Evolutionary conservation across 1,140 invertebrate species (phyloP).

Genomic region (Brachionus paranguensis): DNA sequence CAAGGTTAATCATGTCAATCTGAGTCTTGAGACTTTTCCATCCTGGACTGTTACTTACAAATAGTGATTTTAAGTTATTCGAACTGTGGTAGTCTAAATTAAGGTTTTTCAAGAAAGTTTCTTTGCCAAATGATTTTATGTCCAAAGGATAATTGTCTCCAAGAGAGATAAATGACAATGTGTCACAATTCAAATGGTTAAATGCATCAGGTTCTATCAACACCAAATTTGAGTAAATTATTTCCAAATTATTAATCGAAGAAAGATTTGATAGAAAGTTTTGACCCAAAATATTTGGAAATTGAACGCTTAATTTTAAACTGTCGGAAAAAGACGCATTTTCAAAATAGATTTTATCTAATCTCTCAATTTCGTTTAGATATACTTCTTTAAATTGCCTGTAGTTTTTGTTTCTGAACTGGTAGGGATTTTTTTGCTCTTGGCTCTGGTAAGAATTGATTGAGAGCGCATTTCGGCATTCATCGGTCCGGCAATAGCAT

Average conservation of each 20-base stretch:
- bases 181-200: background rate
- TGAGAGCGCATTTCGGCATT: background rate
- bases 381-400: background rate
- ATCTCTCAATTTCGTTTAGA: background rate
- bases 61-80: background rate
- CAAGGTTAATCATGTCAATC: background rate
- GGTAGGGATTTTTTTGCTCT: background rate
- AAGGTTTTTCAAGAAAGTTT: background rate
- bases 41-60: background rate
- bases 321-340: background rate
- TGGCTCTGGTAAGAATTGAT: background rate
- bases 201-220: background rate
- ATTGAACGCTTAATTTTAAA: background rate
- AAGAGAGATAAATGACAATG: slow-evolving; percentile 20
- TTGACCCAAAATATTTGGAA: background rate
- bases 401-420: background rate
- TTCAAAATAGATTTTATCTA: background rate
- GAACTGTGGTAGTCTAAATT: slow-evolving; percentile 25
- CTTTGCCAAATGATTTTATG: background rate
- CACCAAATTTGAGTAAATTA: slow-evolving; percentile 17
- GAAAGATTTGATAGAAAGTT: background rate
- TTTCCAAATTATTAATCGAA: slow-evolving; percentile 1
- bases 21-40: slow-evolving; percentile 7
- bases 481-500: background rate
- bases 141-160: slow-evolving; percentile 18